Percentiles rank a stretch among this genome's conserved stretches.
Evolutionary conservation across 2,797 vertebrate species (phyloP).

Genomic region (Phrynocephalus vlangalii): DNA sequence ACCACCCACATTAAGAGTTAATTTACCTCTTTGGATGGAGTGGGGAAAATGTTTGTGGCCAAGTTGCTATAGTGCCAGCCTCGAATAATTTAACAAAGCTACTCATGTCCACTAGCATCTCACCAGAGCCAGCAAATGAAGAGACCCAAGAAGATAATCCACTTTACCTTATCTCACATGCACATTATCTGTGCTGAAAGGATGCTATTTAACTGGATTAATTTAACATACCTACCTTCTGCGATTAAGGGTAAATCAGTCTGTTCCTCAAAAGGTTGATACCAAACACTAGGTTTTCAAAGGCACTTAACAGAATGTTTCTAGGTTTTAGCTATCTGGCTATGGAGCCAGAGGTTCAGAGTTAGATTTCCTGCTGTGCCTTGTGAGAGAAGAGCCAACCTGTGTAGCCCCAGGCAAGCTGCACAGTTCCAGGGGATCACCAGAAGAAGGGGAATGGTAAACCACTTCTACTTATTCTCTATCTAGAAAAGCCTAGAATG

Average conservation of each 20-base stretch:
- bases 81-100: slow-evolving; percentile 38
- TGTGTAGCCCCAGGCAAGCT: too few species aligned
- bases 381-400: too few species aligned
- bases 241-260: not conserved
- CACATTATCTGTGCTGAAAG: not conserved
- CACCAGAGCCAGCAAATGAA: slow-evolving; percentile 36
- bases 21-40: slow-evolving; percentile 31
- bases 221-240: not conserved
- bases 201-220: not conserved
- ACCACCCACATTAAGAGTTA: slow-evolving; percentile 39
- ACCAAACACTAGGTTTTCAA: slow-evolving; percentile 44
- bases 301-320: too few species aligned
- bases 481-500: too few species aligned
- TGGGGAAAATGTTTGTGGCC: slow-evolving; percentile 46
- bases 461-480: too few species aligned
- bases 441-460: too few species aligned
- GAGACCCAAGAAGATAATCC: slow-evolving; percentile 25
- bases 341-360: too few species aligned
- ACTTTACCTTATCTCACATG: not conserved
- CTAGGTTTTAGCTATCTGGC: too few species aligned
- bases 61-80: slow-evolving; percentile 49
- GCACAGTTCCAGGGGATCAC: too few species aligned
- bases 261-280: slow-evolving; percentile 42
- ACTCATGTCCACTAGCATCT: slow-evolving; percentile 43
- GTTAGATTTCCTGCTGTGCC: too few species aligned